Conservation (phyloP, 2,797 vertebrate genomes). For the Urosaurus nigricauda region DNA sequence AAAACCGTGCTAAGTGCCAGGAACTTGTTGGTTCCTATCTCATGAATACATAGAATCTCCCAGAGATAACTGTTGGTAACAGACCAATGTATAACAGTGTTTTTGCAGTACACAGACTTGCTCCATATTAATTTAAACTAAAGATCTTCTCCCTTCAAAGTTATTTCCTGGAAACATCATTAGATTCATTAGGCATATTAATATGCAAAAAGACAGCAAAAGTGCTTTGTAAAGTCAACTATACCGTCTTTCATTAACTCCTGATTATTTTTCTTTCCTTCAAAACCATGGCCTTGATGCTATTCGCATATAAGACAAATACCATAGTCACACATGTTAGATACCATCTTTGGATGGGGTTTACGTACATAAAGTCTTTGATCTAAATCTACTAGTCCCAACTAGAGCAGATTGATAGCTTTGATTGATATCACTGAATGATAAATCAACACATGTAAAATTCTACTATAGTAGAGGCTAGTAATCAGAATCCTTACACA, state of each 20-base stretch:
- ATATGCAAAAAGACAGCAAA: not conserved
- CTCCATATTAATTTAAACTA: not conserved
- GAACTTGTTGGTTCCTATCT: not conserved
- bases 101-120: not conserved
- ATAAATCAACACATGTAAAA: too few species aligned
- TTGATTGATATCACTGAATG: too few species aligned
- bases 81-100: not conserved
- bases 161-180: not conserved
- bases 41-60: not conserved
- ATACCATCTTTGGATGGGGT: too few species aligned
- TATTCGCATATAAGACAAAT: not conserved
- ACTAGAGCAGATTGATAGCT: too few species aligned
- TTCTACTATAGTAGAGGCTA: too few species aligned
- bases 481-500: not conserved
- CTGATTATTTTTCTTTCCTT: not conserved
- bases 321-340: not conserved
- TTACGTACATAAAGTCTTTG: not conserved
- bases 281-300: not conserved
- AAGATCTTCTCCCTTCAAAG: not conserved
- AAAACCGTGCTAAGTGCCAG: slow-evolving; percentile 6
- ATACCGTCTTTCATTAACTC: not conserved
- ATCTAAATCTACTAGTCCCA: too few species aligned
- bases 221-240: not conserved
- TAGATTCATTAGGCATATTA: not conserved
- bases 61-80: not conserved